These are phyloP conservation scores for Drosophila gunungcola DNA, from an alignment of 1,140 invertebrate genomes.

Conservation along the genomic window DNA sequence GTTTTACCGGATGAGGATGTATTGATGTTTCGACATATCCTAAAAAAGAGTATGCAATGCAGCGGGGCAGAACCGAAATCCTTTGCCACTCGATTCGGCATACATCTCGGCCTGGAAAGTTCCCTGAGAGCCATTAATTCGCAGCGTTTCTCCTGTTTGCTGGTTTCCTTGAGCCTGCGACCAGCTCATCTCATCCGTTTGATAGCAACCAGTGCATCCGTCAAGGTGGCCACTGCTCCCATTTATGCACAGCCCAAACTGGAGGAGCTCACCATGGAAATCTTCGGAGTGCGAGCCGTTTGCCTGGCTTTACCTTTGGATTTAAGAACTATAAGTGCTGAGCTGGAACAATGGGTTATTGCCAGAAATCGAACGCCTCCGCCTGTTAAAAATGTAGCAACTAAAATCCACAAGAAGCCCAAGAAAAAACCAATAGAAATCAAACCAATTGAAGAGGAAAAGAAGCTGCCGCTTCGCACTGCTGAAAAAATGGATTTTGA, in stretches of 20 bases:
- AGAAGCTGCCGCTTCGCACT: background rate
- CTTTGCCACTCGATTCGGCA: slow-evolving; percentile 45
- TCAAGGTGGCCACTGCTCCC: slow-evolving; percentile 54
- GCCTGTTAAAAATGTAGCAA: background rate
- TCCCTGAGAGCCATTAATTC: slow-evolving; percentile 61
- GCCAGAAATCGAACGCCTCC: slow-evolving; percentile 3
- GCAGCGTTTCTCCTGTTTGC: slow-evolving; percentile 54
- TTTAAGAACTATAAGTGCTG: slow-evolving; percentile 40
- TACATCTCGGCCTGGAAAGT: slow-evolving; percentile 66
- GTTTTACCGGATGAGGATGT: slow-evolving; percentile 52
- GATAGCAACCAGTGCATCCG: slow-evolving; percentile 60
- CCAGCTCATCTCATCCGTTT: slow-evolving; percentile 62
- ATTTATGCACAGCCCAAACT: slow-evolving; percentile 69
- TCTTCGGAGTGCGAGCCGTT: slow-evolving; percentile 61
- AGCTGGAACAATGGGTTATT: slow-evolving; percentile 48
- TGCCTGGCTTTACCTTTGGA: slow-evolving; percentile 51
- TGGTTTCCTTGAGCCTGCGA: slow-evolving; percentile 63
- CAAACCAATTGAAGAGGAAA: background rate
- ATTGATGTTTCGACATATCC: slow-evolving; percentile 26
- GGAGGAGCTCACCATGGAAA: slow-evolving; percentile 58
- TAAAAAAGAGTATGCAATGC: slow-evolving; percentile 14
- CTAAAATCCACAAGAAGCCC: slow-evolving; percentile 10
- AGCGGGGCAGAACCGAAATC: slow-evolving; percentile 12
- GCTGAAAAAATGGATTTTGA: slow-evolving; percentile 27
- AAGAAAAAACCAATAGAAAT: background rate